Conservation (phyloP, 2,888 invertebrate species). For the Clostera curtula region DNA sequence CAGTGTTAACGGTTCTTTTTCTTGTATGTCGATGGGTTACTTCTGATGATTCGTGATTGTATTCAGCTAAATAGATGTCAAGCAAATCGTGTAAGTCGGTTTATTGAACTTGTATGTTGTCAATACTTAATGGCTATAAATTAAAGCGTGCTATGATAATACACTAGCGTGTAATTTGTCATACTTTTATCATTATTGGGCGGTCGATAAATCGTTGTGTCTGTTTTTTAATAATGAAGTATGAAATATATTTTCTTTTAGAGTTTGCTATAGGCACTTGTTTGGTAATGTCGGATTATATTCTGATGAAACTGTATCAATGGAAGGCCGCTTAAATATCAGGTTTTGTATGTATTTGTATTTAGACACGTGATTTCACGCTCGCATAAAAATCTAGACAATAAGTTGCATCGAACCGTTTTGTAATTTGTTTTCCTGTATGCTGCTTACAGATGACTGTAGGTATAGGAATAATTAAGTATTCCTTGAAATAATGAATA, state of each 20-base stretch:
- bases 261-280: constrained; percentile 7
- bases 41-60: constrained; percentile 23
- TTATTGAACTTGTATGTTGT: constrained; percentile 16
- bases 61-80: constrained; percentile 24
- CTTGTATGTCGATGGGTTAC: constrained; percentile 32
- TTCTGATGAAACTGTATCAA: too few relatives aligned
- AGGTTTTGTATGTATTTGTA: too few relatives aligned
- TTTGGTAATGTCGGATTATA: constrained; percentile 1
- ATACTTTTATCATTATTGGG: constrained; percentile 9
- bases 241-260: constrained; percentile 16
- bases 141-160: constrained; percentile 2
- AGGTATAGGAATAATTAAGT: background rate
- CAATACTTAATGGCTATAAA: constrained; percentile 2
- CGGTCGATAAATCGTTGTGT: constrained; percentile 5
- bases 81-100: constrained; percentile 17
- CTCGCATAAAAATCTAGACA: too few relatives aligned
- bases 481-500: background rate
- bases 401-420: too few relatives aligned
- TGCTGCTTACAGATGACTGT: constrained; percentile 10
- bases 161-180: background rate
- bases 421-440: constrained; percentile 16
- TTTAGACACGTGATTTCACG: too few relatives aligned
- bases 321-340: too few relatives aligned
- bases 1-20: constrained; percentile 42
- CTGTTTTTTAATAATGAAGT: constrained; percentile 10